Evolutionary conservation across 1,140 invertebrate genomes (phyloP).

Genomic region (Drosophila albomicans): DNA sequence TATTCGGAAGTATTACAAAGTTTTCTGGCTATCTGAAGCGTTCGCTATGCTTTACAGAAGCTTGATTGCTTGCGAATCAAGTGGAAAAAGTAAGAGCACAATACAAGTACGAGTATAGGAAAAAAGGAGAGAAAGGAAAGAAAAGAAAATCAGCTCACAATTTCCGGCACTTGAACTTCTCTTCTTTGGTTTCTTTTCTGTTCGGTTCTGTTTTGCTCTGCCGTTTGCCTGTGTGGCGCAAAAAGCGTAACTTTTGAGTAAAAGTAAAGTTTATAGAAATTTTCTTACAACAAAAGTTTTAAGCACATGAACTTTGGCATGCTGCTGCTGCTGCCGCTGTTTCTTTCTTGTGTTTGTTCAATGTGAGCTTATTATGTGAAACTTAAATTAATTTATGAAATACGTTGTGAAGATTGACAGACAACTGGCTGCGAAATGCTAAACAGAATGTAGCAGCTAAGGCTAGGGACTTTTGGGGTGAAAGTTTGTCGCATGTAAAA

Average conservation of each 20-base stretch:
- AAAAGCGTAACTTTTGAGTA: conserved; percentile 55
- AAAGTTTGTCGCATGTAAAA: neutral
- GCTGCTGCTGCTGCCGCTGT: neutral
- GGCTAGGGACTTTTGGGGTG: neutral
- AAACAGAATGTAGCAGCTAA: conserved; percentile 12
- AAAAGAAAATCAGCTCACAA: conserved; percentile 49
- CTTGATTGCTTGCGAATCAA: conserved; percentile 45
- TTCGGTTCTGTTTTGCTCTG: conserved; percentile 27
- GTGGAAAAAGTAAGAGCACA: conserved; percentile 18
- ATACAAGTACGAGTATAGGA: conserved; percentile 20
- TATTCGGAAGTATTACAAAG: conserved; percentile 23
- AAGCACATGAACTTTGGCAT: conserved; percentile 73
- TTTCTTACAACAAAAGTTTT: conserved; percentile 73
- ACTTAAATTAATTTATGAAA: conserved; percentile 81
- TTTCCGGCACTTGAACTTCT: conserved; percentile 77
- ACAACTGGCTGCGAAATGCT: neutral
- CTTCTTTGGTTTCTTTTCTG: conserved; percentile 31
- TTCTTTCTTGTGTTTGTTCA: conserved; percentile 18
- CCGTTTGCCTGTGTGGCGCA: conserved; percentile 18
- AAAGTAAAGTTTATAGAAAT: conserved; percentile 62
- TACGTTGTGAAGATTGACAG: conserved; percentile 66
- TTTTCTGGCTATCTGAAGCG: conserved; percentile 29
- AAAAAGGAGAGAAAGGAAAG: conserved; percentile 34
- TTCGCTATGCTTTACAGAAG: conserved; percentile 53
- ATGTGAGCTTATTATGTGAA: conserved; percentile 70